These are phyloP conservation scores for Vanessa tameamea DNA, from an alignment of 1,140 invertebrate species.

Conservation along the genomic window DNA sequence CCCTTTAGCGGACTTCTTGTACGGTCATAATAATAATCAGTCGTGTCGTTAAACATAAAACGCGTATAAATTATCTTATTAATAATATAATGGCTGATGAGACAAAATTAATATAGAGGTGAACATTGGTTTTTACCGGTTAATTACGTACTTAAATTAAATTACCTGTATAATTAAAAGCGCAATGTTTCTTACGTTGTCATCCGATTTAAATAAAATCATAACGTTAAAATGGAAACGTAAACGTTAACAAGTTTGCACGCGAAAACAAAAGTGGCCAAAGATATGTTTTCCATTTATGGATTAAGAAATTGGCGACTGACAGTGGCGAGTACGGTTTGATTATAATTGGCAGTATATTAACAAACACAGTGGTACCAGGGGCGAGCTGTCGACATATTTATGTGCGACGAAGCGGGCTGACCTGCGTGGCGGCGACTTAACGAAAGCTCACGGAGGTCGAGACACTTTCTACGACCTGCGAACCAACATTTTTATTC, in stretches of 20 bases:
- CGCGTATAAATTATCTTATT: too few species aligned
- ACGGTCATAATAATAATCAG: too few species aligned
- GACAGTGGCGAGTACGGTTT: slow-evolving; percentile 67
- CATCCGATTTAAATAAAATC: background rate
- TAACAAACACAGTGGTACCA: slow-evolving; percentile 74
- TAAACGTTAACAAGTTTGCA: slow-evolving; percentile 29
- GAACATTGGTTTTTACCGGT: too few species aligned
- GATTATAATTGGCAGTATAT: slow-evolving; percentile 80
- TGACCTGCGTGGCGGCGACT: slow-evolving; percentile 69
- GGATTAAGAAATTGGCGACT: slow-evolving; percentile 72
- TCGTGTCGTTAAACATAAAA: too few species aligned
- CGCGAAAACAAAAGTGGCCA: slow-evolving; percentile 48
- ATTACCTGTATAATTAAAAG: slow-evolving; percentile 19
- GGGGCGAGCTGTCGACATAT: slow-evolving; percentile 71
- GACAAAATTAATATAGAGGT: too few species aligned
- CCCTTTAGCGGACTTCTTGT: too few species aligned
- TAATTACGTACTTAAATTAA: too few species aligned
- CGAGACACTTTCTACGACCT: slow-evolving; percentile 77
- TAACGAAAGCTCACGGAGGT: slow-evolving; percentile 70
- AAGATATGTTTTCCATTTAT: slow-evolving; percentile 46
- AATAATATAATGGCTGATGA: too few species aligned
- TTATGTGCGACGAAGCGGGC: slow-evolving; percentile 63
- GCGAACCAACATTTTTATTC: slow-evolving; percentile 70
- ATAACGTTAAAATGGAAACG: slow-evolving; percentile 34
- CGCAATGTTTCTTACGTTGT: background rate